Percentiles rank a stretch among this genome's conserved stretches.
Conservation (phyloP, 2,888 invertebrate species). For the Mesorhabditis belari region DNA sequence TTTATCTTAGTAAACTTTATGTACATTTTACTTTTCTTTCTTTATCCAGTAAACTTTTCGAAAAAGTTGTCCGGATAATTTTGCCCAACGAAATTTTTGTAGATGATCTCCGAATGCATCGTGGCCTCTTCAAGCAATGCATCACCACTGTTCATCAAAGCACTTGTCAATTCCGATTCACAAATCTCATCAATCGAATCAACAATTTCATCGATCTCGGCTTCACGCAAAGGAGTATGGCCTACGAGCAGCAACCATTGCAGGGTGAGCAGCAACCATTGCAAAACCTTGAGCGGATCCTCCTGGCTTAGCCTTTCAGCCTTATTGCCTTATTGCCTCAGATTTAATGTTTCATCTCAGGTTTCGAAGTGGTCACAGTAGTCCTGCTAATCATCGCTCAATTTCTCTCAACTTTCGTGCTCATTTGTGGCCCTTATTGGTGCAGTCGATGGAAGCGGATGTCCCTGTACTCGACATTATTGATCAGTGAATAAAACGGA, state of each 20-base stretch:
- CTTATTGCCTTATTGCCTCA: neutral
- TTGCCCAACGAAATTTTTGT: constrained; percentile 1
- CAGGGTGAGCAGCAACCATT: constrained; percentile 8
- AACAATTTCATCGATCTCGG: constrained; percentile 12
- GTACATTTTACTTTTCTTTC: neutral
- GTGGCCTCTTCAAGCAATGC: constrained; percentile 25
- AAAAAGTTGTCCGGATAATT: too few relatives aligned
- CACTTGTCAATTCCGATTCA: constrained; percentile 20
- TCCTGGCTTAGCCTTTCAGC: neutral
- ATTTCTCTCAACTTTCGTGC: constrained; percentile 11
- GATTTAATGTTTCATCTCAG: constrained; percentile 5
- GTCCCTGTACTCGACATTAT: constrained; percentile 4
- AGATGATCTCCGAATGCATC: constrained; percentile 22
- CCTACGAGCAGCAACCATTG: constrained; percentile 17
- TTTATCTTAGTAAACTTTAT: neutral
- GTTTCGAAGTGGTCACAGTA: constrained; percentile 17
- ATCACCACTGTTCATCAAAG: constrained; percentile 15
- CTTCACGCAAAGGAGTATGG: constrained; percentile 6
- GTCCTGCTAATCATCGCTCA: constrained; percentile 13
- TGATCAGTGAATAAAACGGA: neutral
- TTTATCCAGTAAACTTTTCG: too few relatives aligned
- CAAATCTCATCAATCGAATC: constrained; percentile 18
- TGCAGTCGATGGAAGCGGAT: constrained; percentile 17
- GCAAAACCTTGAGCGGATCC: neutral
- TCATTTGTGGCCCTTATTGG: constrained; percentile 19